Percentiles rank a stretch among this genome's conserved stretches.
These are phyloP conservation scores for Antennarius maculatus DNA, from an alignment of 2,797 vertebrate genomes.

Conservation along the genomic window DNA sequence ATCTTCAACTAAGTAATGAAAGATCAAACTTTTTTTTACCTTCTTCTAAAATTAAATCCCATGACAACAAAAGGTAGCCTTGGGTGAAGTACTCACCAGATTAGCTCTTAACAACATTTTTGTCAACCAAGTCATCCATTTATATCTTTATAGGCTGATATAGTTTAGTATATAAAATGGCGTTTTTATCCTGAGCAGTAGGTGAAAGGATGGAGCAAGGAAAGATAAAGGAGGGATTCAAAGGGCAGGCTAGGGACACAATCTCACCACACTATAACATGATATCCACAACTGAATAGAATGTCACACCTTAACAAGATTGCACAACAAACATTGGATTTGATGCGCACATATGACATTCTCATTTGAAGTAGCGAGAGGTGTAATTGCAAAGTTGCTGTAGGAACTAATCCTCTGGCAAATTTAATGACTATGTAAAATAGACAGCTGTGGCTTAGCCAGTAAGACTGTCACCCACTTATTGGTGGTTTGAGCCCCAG, in stretches of 20 bases:
- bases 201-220: constrained; percentile 13
- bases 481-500: no score
- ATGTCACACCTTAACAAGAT: constrained; percentile 28
- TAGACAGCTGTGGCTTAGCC: no score
- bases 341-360: constrained; percentile 2
- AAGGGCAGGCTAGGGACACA: constrained; percentile 15
- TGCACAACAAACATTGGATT: constrained; percentile 28
- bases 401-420: neutral
- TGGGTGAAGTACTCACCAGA: constrained; percentile 6
- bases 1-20: neutral
- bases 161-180: neutral
- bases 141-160: constrained; percentile 12
- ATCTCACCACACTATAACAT: constrained; percentile 14
- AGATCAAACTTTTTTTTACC: neutral
- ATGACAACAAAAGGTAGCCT: neutral
- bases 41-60: neutral
- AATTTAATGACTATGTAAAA: constrained; percentile 1
- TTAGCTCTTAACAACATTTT: constrained; percentile 22
- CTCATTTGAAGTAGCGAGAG: neutral
- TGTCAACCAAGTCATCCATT: neutral
- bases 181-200: constrained; percentile 7
- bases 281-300: constrained; percentile 22
- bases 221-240: constrained; percentile 28
- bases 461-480: no score
- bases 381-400: constrained; percentile 9